A percentile compares a stretch with the other conserved stretches of the same genome.
Evolutionary conservation across 2,888 invertebrate genomes (phyloP).

Genomic region (Drosophila planitibia): DNA sequence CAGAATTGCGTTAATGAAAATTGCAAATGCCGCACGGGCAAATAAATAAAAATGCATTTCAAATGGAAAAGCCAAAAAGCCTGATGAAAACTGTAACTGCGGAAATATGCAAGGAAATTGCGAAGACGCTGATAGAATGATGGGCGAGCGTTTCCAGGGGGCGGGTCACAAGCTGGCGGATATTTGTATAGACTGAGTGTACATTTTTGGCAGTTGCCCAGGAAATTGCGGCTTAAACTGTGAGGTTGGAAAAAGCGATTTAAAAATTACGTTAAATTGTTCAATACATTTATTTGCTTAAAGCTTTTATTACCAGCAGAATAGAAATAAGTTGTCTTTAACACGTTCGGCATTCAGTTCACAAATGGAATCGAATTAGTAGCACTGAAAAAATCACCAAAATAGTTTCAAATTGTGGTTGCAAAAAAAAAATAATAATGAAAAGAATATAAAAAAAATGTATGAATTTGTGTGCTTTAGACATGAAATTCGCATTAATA

Average conservation of each 20-base stretch:
- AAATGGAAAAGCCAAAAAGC: constrained; percentile 52
- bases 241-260: constrained; percentile 1
- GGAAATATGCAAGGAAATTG: constrained; percentile 84
- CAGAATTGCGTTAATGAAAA: constrained; percentile 70
- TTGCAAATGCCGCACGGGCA: constrained; percentile 52
- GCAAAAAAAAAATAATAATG: not conserved
- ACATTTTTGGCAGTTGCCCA: constrained; percentile 14
- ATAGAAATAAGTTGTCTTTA: not conserved
- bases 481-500: constrained; percentile 77
- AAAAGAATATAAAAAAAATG: constrained; percentile 11
- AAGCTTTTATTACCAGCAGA: not conserved
- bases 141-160: constrained; percentile 23
- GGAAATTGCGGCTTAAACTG: constrained; percentile 67
- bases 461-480: constrained; percentile 59
- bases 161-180: constrained; percentile 26
- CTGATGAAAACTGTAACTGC: constrained; percentile 74
- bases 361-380: not conserved
- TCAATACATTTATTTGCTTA: not conserved
- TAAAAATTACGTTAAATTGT: not conserved
- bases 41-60: constrained; percentile 65
- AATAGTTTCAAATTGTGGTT: not conserved
- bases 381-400: not conserved
- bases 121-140: constrained; percentile 73
- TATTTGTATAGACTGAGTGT: constrained; percentile 42
- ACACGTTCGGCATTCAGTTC: not conserved